Conservation (phyloP, 2,888 invertebrate species). For the Gibbula magus region DNA sequence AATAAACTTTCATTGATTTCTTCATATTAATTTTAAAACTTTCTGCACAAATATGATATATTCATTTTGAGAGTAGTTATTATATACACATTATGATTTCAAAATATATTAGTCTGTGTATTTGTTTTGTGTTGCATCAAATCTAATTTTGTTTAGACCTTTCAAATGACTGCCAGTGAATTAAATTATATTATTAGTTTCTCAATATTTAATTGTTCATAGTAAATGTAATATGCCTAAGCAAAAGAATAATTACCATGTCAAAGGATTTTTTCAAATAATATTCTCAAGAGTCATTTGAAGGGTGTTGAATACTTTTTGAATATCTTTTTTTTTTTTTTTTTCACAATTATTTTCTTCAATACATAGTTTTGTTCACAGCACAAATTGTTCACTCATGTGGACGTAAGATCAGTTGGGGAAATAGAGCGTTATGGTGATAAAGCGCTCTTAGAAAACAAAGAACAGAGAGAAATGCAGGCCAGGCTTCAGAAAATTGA, state of each 20-base stretch:
- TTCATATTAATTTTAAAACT: background rate
- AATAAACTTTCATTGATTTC: no score
- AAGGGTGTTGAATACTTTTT: background rate
- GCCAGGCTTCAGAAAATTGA: constrained; percentile 65
- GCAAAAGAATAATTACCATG: no score
- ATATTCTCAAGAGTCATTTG: no score
- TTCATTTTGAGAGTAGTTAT: background rate
- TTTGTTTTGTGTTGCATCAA: no score
- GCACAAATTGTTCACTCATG: constrained; percentile 63
- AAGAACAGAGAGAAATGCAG: constrained; percentile 68
- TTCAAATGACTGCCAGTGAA: no score
- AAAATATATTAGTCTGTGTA: no score
- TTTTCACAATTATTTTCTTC: background rate
- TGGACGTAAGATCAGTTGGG: constrained; percentile 47
- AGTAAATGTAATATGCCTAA: no score
- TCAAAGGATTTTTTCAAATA: no score
- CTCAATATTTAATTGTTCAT: no score
- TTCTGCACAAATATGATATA: background rate
- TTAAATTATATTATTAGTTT: no score
- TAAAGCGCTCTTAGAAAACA: constrained; percentile 65
- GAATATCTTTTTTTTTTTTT: background rate
- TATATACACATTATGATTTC: no score
- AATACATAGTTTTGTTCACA: constrained; percentile 31
- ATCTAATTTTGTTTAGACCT: no score
- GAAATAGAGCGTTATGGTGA: constrained; percentile 67